Evolutionary conservation across 2,797 vertebrate genomes (phyloP), one percentile per base, ranked within the genome.

Genomic region (Tamandua tetradactyla): DNA sequence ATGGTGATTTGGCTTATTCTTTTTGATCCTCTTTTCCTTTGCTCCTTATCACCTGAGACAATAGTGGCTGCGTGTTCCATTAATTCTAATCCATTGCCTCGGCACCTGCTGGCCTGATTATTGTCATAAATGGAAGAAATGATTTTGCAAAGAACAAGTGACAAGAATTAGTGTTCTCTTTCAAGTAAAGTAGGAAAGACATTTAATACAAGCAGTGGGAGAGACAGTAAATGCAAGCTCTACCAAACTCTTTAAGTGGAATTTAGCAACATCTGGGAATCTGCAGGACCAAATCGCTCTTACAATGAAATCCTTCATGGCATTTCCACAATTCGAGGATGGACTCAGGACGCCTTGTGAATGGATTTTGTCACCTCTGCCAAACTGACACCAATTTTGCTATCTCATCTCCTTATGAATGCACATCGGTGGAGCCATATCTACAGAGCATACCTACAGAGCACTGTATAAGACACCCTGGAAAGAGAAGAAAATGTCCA

Each of bases 221-320:
- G 42, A 91, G 52, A 82, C 11, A 82, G 61, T 59, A 59, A 66
- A 93, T 22, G 59, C 1, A 4, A 75, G 42, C 14, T 30, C 20
- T 62, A 68, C 11, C 27, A 35, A 59, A 72, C 20, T 59, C n/a
- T 64, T 80, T 81, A 76, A 40, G 6, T 42, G 82, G 22, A 76
- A 1, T 44, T 61, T 72, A 68, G 89, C 52, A 86, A 68, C 47
- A 82, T 80, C 89, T 86, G 69, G 74, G 64, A 93, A 87, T 7
- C 18, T 55, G 32, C 25, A 18, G 66, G 25, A 71, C 35, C 68
- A 89, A 87, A 79, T 59, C 37, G 42, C 35, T 81, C 61, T 74
- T 81, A 37, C 25, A 88, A 59, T 40, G 89, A 87, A 91, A 78
- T 57, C 69, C 49, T 74, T 93, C 78, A 23, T 61, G n/a, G 62